Base-by-base conservation (phyloP, 2,797 vertebrate species). In the Sebastes itinus region DNA sequence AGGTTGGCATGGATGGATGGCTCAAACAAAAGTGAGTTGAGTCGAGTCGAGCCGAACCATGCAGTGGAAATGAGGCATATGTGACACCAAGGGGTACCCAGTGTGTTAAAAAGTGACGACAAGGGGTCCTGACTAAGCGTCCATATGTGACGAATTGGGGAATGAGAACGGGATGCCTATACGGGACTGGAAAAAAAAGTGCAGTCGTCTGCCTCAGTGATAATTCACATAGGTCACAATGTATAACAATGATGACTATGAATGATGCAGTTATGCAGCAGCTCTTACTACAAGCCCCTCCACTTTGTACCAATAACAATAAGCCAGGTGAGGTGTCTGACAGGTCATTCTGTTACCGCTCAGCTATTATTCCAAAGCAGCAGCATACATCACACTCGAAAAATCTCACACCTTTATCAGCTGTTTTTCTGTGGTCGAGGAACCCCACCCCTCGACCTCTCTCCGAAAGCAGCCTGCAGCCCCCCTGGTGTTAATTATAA, bases 401-500 rank as follows among this genome's bases (percentile, higher is more conserved):
- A 90, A 78, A 86, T 86, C 81, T 54, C 69, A 73, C 77, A 89
- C 82, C 88, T 88, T 86, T 81, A 84, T 88, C 75, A 75, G 70
- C 61, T 82, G 35, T 85, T 87, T 88, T 81, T 80, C 77, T 84
- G 46, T 77, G 80, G 83, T 83, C 38, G 16, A 80, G 66, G 82
- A 81, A 86, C 52, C 77, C 80, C 80, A 84, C 77, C 88, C 78
- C 78, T 79, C 65, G 59, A 89, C 79, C 68, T 89, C 87, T 85
- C 71, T 89, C 82, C 75, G 79, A 88, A 93, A 79, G 72, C 76
- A 83, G 87, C 91, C 89, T 86, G 76, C 56, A 88, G 90, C 90
- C 91, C 92, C 92, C 85, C 82, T 89, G 93, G 94, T 94, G 94
- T 95, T 96, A 95, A 96, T 96, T 96, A 96, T 92, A 89, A 88